These are phyloP conservation scores for Sphecodes monilicornis DNA, from an alignment of 2,888 invertebrate genomes.

Conservation along the genomic window DNA sequence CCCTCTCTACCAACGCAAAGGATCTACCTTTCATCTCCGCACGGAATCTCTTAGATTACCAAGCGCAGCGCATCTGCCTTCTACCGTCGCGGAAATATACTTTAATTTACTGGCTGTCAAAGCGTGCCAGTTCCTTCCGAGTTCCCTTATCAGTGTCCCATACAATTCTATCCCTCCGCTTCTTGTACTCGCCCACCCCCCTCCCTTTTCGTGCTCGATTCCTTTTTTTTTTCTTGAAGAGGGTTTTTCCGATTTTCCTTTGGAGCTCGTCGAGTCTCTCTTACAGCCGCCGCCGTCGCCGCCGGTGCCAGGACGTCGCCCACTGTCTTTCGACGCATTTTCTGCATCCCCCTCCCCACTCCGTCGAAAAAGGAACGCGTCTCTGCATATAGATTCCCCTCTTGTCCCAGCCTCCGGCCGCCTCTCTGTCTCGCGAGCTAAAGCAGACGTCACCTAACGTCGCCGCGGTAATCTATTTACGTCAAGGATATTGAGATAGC, in stretches of 20 bases:
- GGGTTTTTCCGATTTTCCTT: not conserved
- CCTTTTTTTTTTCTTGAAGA: not conserved
- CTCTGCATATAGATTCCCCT: constrained; percentile 52
- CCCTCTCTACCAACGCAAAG: constrained; percentile 61
- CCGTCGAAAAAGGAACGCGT: constrained; percentile 21
- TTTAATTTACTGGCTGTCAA: constrained; percentile 74
- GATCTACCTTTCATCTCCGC: constrained; percentile 68
- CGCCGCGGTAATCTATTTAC: constrained; percentile 69
- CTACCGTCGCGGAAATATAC: constrained; percentile 70
- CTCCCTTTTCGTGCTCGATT: not conserved
- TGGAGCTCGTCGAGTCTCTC: not conserved
- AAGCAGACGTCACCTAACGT: constrained; percentile 60
- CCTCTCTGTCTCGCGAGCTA: constrained; percentile 55
- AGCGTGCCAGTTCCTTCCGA: constrained; percentile 69
- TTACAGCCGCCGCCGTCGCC: constrained; percentile 16
- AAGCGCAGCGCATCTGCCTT: constrained; percentile 68
- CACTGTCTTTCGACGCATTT: constrained; percentile 60
- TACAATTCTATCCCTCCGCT: constrained; percentile 48
- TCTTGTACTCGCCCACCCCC: not conserved
- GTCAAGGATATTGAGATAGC: constrained; percentile 69
- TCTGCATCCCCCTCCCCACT: constrained; percentile 49
- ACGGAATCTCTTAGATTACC: constrained; percentile 68
- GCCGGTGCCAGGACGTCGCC: constrained; percentile 25
- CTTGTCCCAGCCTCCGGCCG: constrained; percentile 17
- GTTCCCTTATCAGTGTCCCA: constrained; percentile 67